Base-by-base conservation (phyloP, 2,797 vertebrate species). In the Melanotaenia pygmaea region DNA sequence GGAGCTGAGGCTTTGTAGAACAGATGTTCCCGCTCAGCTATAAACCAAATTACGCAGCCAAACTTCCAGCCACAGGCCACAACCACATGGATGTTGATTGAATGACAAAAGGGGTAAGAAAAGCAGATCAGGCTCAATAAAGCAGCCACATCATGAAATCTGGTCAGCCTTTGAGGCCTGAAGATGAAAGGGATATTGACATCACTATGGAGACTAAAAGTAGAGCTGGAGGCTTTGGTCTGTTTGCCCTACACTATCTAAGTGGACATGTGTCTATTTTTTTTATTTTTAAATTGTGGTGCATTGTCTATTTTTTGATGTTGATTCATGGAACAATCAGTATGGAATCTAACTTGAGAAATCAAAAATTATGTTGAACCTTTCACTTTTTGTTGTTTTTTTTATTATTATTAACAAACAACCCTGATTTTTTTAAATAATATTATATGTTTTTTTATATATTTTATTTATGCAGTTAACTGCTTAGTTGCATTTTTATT, bases 1-100 rank as follows among this genome's bases (percentile, higher is more conserved):
- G 70, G 64, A 77, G 69, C 70, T 32, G 70, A 72, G 75, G 83
- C 86, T 94, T 93, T 92, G 90, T 81, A 78, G 70, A 87, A 85
- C 93, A 94, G 93, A 93, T 94, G 93, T 92, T 94, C 84, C 80
- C 66, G 80, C 82, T 93, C 91, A 93, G 85, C 88, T 86, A 64
- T 77, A 90, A 92, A 93, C 86, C 83, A 88, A 93, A 93, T 93
- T 93, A 93, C 70, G 76, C 88, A 70, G 82, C 63, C 70, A 34
- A 69, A 77, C 82, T 77, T 76, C 13, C 71, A 70, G 86, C 86
- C 75, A 82, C 50, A 70, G 85, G 85, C 90, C 86, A 82, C 81
- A 88, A 86, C 87, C 85, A 64, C 88, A 87, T 65, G 64, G 80
- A 83, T 70, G 85, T 79, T 91, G 91, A 91, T 80, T 91, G 86